phyloP scores from a whole-genome alignment of 2,113 vertebrate genomes.

The Oreocharis arfaki region DNA sequence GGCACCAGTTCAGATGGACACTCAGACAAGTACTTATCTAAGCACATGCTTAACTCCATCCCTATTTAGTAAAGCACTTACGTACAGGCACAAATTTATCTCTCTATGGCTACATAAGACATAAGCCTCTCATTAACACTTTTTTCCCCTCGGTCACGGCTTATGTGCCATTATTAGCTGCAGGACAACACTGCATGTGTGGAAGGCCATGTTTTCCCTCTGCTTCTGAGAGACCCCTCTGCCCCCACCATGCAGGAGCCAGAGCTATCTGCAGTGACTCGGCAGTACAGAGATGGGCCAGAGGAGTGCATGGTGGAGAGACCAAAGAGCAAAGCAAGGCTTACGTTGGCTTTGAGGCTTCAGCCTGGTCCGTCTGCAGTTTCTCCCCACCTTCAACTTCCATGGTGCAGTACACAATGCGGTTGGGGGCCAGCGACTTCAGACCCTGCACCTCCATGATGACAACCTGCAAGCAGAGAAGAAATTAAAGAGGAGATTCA shows the following conservation, averaged over 20 bases:
- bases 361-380: conserved; percentile 96
- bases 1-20: background rate
- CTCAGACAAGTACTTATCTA: background rate
- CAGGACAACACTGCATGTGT: background rate
- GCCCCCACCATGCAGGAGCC: background rate
- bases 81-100: background rate
- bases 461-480: conserved; percentile 80
- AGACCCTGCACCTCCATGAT: conserved; percentile 97
- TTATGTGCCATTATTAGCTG: background rate
- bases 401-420: conserved; percentile 99
- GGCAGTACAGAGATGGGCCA: background rate
- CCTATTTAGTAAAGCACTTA: conserved; percentile 49
- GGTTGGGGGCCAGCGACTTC: conserved; percentile 94
- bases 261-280: background rate
- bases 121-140: background rate
- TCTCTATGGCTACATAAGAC: background rate
- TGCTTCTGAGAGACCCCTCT: background rate
- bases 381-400: conserved; percentile 98
- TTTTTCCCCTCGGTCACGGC: background rate
- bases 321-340: conserved; percentile 21
- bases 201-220: background rate
- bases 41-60: conserved; percentile 39
- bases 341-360: conserved; percentile 97
- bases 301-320: background rate
- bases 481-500: background rate